phyloP scores from a whole-genome alignment of 1,140 invertebrate species.

The Euura lappo region DNA sequence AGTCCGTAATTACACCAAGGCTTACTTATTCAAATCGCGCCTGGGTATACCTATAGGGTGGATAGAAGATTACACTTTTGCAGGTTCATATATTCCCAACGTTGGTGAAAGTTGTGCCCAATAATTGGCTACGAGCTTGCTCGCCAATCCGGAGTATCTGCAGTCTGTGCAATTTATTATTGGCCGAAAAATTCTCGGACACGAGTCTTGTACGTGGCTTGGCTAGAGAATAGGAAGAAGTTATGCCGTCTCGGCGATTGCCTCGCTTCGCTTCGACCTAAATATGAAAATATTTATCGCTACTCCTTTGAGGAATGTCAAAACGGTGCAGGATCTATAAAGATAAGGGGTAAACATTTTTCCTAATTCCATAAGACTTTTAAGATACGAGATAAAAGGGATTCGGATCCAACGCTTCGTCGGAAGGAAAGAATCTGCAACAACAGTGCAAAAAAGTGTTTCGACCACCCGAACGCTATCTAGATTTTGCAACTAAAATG shows the following conservation, averaged over 20 bases:
- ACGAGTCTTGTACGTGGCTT: neutral
- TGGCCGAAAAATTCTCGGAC: neutral
- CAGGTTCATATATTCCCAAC: too few species aligned
- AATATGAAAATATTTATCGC: too few species aligned
- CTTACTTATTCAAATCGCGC: too few species aligned
- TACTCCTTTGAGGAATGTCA: too few species aligned
- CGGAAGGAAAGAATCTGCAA: neutral
- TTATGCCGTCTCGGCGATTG: neutral
- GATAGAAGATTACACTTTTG: too few species aligned
- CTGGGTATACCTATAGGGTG: too few species aligned
- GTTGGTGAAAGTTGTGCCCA: neutral
- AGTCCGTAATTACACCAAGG: too few species aligned
- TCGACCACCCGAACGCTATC: neutral
- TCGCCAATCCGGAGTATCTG: neutral
- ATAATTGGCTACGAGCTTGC: neutral
- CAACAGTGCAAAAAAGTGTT: neutral
- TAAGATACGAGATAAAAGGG: too few species aligned
- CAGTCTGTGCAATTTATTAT: neutral
- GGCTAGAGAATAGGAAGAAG: neutral
- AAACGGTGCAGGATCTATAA: too few species aligned
- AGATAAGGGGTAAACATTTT: too few species aligned
- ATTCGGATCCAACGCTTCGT: neutral
- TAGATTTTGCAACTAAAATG: constrained; percentile 3
- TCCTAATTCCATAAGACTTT: too few species aligned
- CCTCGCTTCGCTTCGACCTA: too few species aligned